Evolutionary conservation across 2,797 vertebrate genomes (phyloP), one percentile per base, ranked within the genome.

Genomic region (Acanthopagrus latus): DNA sequence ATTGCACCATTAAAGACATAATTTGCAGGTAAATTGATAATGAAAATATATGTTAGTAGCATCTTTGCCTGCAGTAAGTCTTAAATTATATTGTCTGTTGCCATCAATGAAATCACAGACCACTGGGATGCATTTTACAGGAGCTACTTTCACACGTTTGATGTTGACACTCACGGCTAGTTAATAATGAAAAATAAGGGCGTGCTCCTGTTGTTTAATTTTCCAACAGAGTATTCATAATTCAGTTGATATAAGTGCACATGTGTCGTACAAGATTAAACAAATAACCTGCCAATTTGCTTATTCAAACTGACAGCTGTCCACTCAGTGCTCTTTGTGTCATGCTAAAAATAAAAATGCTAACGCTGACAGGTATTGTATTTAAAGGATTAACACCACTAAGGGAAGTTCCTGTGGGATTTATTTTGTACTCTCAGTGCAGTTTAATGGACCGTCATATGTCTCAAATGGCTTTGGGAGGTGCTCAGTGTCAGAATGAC

Each of bases 321-420:
- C 27, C 2, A 10, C 55, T 56, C 41, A 1, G 21, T 29, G 33
- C 18, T 73, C 48, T 68, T 77, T 65, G 47, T 57, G 9, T 38
- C 46, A 47, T 66, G 68, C 71, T 86, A 71, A 82, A 83, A 74
- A 82, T 75, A 84, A 76, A 84, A 70, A 48, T 52, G 58, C 76
- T 80, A 65, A 73, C 13, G 7, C 51, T 54, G 55, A 85, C 64
- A 74, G 23, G 18, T 72, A 55, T 71, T 84, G 81, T 74, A 80
- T 89, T 87, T 83, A 78, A 83, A 78, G 85, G 81, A 87, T 88
- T 84, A 90, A 62, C 59, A 47, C 29, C 54, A 14, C 52, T 25
- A 71, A 81, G 52, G 55, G 43, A 52, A 69, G 60, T 16, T 63
- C 62, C 51, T 29, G 9, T 64, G 58, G 71, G 86, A 78, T 82